Evolutionary conservation across 2,888 invertebrate genomes (phyloP).

Genomic region (Belgica antarctica): DNA sequence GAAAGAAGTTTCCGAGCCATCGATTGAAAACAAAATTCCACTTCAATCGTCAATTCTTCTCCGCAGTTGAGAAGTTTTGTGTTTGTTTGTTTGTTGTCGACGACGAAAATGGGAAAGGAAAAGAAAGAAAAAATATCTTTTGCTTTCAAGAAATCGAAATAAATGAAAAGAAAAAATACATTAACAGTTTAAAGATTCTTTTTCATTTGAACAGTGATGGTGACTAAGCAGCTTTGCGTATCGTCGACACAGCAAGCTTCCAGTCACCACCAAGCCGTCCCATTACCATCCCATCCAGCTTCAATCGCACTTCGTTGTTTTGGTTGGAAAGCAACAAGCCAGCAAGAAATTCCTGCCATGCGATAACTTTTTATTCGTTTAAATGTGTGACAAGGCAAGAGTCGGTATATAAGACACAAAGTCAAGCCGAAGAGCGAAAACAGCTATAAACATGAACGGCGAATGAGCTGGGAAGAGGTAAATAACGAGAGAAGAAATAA

Average conservation of each 20-base stretch:
- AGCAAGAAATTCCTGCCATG: not conserved
- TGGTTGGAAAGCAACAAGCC: not conserved
- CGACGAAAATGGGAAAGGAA: not conserved
- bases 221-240: not conserved
- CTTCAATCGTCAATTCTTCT: not conserved
- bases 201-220: not conserved
- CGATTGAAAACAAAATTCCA: conserved; percentile 20
- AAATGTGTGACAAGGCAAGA: conserved; percentile 28
- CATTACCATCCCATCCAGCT: not conserved
- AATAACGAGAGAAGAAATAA: conserved; percentile 15
- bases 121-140: conserved; percentile 4
- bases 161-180: not conserved
- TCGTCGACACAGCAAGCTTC: not conserved
- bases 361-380: not conserved
- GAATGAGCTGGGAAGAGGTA: conserved; percentile 10
- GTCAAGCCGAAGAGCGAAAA: conserved; percentile 37
- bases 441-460: conserved; percentile 12
- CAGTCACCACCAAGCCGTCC: not conserved
- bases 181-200: conserved; percentile 16
- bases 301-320: not conserved
- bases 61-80: too few species aligned
- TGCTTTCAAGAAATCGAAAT: conserved; percentile 27
- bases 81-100: not conserved
- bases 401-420: conserved; percentile 39
- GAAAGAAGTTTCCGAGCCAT: too few species aligned